Percentiles rank a stretch among this genome's conserved stretches.
phyloP scores from a whole-genome alignment of 2,113 vertebrate species.

The Sceloporus undulatus region DNA sequence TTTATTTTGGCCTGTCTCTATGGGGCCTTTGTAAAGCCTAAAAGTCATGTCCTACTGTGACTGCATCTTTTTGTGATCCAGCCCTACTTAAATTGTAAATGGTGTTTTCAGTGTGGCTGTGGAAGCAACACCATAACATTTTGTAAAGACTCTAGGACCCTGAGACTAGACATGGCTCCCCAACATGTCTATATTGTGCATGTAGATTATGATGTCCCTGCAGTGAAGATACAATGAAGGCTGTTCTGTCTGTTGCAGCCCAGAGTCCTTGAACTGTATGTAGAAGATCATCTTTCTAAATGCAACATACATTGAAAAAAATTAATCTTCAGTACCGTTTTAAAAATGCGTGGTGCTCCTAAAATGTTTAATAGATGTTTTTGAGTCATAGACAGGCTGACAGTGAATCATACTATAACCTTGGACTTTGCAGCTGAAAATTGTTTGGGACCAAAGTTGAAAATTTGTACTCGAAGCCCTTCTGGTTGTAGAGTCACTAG shows the following conservation, averaged over 20 bases:
- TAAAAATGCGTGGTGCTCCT: background rate
- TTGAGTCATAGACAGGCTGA: accelerated
- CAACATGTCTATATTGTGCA: background rate
- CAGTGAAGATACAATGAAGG: background rate
- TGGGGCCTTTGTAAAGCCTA: background rate
- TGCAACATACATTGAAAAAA: background rate
- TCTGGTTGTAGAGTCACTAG: background rate
- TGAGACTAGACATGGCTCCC: background rate
- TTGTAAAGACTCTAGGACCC: background rate
- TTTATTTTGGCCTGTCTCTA: no score
- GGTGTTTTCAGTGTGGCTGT: background rate
- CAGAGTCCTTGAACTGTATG: background rate
- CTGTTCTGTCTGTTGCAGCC: background rate
- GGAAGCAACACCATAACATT: background rate
- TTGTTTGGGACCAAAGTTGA: background rate
- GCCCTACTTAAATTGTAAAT: background rate
- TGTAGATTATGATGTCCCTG: background rate
- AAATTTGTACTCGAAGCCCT: background rate
- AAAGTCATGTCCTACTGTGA: background rate
- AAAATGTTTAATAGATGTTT: accelerated
- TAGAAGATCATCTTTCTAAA: background rate
- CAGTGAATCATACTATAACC: background rate
- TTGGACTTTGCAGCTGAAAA: accelerated
- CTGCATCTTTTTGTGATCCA: background rate
- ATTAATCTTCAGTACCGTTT: background rate